Conservation (phyloP, 2,797 vertebrate genomes). For the Antennarius maculatus region DNA sequence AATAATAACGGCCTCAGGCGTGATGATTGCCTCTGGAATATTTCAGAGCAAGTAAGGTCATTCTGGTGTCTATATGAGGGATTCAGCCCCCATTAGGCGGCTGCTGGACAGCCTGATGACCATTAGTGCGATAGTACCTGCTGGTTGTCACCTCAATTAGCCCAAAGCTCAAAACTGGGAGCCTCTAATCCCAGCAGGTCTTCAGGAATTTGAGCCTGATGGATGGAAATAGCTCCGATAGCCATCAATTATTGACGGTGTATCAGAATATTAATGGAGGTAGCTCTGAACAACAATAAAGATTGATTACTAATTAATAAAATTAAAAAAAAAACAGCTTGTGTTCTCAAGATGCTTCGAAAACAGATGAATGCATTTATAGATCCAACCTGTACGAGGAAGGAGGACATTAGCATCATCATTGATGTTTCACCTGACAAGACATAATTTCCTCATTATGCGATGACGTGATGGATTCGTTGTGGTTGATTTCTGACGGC, state of each 20-base stretch:
- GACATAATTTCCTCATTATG: neutral
- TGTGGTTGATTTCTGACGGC: slow-evolving; percentile 33
- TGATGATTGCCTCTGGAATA: slow-evolving; percentile 48
- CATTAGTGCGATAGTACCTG: slow-evolving; percentile 47
- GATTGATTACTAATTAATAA: slow-evolving; percentile 16
- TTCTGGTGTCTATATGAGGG: slow-evolving; percentile 15
- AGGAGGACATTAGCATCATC: slow-evolving; percentile 19
- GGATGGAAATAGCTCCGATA: slow-evolving; percentile 15
- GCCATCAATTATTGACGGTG: slow-evolving; percentile 33
- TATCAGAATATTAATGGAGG: neutral
- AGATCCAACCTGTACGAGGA: slow-evolving; percentile 24
- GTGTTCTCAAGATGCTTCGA: slow-evolving; percentile 4
- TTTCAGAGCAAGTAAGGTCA: slow-evolving; percentile 43
- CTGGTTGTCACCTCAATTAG: slow-evolving; percentile 46
- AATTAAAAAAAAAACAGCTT: slow-evolving; percentile 7
- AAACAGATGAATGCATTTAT: slow-evolving; percentile 33
- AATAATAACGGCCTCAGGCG: slow-evolving; percentile 12
- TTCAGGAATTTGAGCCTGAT: slow-evolving; percentile 9
- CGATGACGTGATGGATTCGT: slow-evolving; percentile 22
- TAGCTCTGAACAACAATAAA: neutral
- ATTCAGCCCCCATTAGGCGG: slow-evolving; percentile 43
- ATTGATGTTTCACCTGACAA: slow-evolving; percentile 13
- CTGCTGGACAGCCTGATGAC: slow-evolving; percentile 54
- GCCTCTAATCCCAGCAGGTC: slow-evolving; percentile 21
- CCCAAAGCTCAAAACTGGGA: slow-evolving; percentile 19